A percentile compares a stretch with the other conserved stretches of the same genome.
Evolutionary conservation across 2,888 invertebrate species (phyloP).

Genomic region (Epirrhoe tristata): DNA sequence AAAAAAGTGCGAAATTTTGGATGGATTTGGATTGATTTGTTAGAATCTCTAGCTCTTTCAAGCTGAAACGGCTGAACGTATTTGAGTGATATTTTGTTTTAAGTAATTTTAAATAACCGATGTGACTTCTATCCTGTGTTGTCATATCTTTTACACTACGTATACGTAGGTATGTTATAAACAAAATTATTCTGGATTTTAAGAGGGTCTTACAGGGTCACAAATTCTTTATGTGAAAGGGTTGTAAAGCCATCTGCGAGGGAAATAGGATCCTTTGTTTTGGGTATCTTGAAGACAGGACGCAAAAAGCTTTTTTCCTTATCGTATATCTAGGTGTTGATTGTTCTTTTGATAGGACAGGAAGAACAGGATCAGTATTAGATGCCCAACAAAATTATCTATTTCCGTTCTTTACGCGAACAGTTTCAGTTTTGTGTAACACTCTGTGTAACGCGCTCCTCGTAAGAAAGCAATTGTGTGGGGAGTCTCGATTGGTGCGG

Average conservation of each 20-base stretch:
- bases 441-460: too few species aligned
- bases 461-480: too few species aligned
- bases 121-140: not conserved
- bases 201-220: slow-evolving; percentile 14
- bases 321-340: not conserved
- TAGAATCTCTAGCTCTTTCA: too few species aligned
- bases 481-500: too few species aligned
- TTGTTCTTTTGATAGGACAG: not conserved
- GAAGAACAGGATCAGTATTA: not conserved
- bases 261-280: slow-evolving; percentile 11
- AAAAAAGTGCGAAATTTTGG: too few species aligned
- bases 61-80: too few species aligned
- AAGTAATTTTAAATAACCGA: not conserved
- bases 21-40: too few species aligned
- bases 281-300: not conserved
- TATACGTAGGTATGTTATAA: not conserved
- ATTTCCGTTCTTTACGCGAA: too few species aligned
- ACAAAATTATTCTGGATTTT: slow-evolving; percentile 13
- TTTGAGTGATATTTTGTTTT: too few species aligned
- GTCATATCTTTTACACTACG: not conserved
- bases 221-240: slow-evolving; percentile 14
- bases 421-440: too few species aligned
- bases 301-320: not conserved
- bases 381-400: too few species aligned
- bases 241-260: not conserved